phyloP scores from a whole-genome alignment of 2,113 vertebrate genomes.

The mouse (Mus musculus) region DNA sequence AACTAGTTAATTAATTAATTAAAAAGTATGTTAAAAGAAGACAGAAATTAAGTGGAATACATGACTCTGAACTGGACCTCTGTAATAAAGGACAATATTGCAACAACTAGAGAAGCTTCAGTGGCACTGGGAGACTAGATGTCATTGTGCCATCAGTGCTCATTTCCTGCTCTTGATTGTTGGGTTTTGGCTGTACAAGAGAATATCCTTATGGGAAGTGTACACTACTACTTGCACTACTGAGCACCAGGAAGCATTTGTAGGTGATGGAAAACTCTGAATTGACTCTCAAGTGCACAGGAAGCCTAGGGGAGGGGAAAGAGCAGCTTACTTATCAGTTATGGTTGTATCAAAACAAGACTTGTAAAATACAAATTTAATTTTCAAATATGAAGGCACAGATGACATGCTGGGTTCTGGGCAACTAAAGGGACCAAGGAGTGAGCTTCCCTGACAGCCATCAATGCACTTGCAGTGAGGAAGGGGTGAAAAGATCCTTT shows the following conservation, averaged over 20 bases:
- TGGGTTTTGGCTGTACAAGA: background rate
- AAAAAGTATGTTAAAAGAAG: no score
- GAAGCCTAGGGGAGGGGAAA: background rate
- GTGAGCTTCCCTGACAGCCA: background rate
- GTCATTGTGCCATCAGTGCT: background rate
- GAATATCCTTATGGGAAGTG: background rate
- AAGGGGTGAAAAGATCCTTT: background rate
- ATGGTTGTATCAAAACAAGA: background rate
- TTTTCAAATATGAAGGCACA: constrained; percentile 6
- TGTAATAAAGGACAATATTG: background rate
- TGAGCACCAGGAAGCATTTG: background rate
- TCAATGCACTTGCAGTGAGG: no score
- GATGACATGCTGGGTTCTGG: background rate
- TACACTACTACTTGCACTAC: background rate
- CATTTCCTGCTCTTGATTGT: background rate
- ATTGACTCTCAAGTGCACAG: background rate
- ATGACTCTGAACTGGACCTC: background rate
- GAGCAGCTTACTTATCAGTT: background rate
- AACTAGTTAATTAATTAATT: background rate
- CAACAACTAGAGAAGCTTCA: no score
- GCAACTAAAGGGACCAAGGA: background rate
- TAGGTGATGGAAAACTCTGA: background rate
- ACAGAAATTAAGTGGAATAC: background rate
- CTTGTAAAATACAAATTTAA: constrained; percentile 28
- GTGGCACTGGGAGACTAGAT: no score